phyloP scores from a whole-genome alignment of 1,140 invertebrate genomes.

The Drosophila pallidifrons region DNA sequence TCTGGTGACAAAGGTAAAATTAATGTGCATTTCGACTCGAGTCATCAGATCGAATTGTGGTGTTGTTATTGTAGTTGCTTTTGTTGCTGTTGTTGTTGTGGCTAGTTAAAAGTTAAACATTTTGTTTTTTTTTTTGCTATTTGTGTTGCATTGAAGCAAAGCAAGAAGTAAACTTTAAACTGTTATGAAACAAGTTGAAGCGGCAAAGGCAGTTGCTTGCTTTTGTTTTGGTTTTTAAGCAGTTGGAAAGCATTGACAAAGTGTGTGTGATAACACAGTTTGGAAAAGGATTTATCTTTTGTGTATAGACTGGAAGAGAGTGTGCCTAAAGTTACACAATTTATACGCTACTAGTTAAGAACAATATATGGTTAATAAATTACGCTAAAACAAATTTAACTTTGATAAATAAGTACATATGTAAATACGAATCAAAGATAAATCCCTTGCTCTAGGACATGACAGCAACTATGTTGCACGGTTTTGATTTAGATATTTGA shows the following conservation, averaged over 20 bases:
- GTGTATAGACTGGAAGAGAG: conserved; percentile 15
- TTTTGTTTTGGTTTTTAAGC: conserved; percentile 45
- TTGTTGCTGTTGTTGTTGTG: conserved; percentile 49
- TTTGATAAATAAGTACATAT: conserved; percentile 10
- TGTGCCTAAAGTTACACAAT: conserved; percentile 19
- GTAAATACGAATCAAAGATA: conserved; percentile 55
- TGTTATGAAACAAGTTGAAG: conserved; percentile 30
- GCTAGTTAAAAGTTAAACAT: conserved; percentile 47
- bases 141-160: conserved; percentile 61
- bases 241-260: conserved; percentile 46
- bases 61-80: conserved; percentile 33
- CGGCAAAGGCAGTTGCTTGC: conserved; percentile 35
- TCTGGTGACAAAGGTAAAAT: conserved; percentile 21
- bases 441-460: conserved; percentile 72
- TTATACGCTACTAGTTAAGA: conserved; percentile 35
- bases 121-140: conserved; percentile 19
- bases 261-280: conserved; percentile 38
- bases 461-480: conserved; percentile 56
- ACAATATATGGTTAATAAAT: conserved; percentile 16
- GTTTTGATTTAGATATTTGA: conserved; percentile 16
- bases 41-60: conserved; percentile 58
- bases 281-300: conserved; percentile 75
- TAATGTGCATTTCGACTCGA: conserved; percentile 62
- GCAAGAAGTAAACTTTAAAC: conserved; percentile 45
- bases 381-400: conserved; percentile 40